Base-by-base conservation (phyloP, 2,113 vertebrate genomes). In the Malurus alboscapulatus region DNA sequence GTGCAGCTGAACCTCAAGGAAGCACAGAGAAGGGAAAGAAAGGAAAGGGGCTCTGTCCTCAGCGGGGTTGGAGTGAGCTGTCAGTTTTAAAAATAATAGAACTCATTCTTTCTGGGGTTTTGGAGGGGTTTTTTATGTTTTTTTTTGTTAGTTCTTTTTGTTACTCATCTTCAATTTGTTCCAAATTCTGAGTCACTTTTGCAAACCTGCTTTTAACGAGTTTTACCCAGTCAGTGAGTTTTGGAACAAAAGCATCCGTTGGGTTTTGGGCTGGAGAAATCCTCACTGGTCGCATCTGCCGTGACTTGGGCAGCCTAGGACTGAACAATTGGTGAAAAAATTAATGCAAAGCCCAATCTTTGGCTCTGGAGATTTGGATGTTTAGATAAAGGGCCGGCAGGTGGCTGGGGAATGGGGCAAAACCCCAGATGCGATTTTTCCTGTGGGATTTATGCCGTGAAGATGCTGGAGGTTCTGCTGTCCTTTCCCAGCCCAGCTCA, bases 111-210 rank as follows among this genome's bases (percentile, higher is more conserved):
- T 45, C 58, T 91, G 38, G 38, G 38, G 10, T 38, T 38, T 38
- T 38, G 38, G 38, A 38, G 38, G 38, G 38, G 10, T 38, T 38
- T 38, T 38, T 11, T 38, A 11, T 10, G 38, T 48, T 91, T 51
- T 15, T n/a, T 57, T 55, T 91, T 51, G 14, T 30, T 57, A 10
- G 38, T 34, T 42, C 34, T 42, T 86, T 74, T 75, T 71, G 29
- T 93, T 85, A 54, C 29, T 95, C 42, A 55, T 62, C 67, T 27
- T 58, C 34, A 32, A 0, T 76, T 89, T 63, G 81, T 83, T 94
- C 91, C 93, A 73, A 76, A 51, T 72, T 58, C 89, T 96, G 94
- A 92, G 62, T 96, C 93, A 91, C 53, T 84, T 91, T 76, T 34
- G 55, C 73, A 74, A 94, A 91, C 80, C 91, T 85, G 78, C 77